Evolutionary conservation across 2,888 invertebrate species (phyloP), one percentile per base, ranked within the genome.

Genomic region (Limnephilus lunatus): DNA sequence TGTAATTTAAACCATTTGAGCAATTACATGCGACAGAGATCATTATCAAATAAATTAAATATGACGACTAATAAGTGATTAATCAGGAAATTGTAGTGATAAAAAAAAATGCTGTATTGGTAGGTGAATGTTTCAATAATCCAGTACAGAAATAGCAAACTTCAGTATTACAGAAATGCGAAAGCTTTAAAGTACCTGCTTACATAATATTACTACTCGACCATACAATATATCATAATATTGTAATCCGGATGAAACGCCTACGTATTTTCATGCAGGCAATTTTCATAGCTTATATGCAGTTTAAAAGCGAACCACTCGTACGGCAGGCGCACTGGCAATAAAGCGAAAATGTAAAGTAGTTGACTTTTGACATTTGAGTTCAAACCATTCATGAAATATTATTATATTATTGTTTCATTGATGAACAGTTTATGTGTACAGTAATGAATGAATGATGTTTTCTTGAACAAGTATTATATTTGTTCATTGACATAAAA

Each of bases 351-450:
- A 68, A 68, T 68, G 68, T 68, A 3, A 68, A 25, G 68, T n/a
- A 68, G 68, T 68, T 68, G 68, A 68, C 68, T 68, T 68, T n/a
- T 68, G 68, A 68, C 68, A 68, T 68, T 68, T 68, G 68, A 68
- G 68, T 68, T 68, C 9, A 68, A 68, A 68, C 68, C 68, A 68
- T 68, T 68, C 68, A 68, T 68, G 68, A 68, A 68, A 12, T 44
- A 12, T 68, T 25, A 68, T 68, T 25, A 25, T 68, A 68, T 25
- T 68, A 68, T 68, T 68, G 68, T 25, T 68, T 68, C 68, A 68
- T 68, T 68, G n/a, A 68, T 68, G n/a, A 25, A 9, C n/a, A 68
- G 68, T 25, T 25, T 25, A 68, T 68, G 68, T 68, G 7, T 7
- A 9, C 25, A 9, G 7, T 1, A 9, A 68, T 68, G n/a, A 68